These are phyloP conservation scores for Eolophus roseicapilla DNA, from an alignment of 2,113 vertebrate species.

Conservation along the genomic window DNA sequence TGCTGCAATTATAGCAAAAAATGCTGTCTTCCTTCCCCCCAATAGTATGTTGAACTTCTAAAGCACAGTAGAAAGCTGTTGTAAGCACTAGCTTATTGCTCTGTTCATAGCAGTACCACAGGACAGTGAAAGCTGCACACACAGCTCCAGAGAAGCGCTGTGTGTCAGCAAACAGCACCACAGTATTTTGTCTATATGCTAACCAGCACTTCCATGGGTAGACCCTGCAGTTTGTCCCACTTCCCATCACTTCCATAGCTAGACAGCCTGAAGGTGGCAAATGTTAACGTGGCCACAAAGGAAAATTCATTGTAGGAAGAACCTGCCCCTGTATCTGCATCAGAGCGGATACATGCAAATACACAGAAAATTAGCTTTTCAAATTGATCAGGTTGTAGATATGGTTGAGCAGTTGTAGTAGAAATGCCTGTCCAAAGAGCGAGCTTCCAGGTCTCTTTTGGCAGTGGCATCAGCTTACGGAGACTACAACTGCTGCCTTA, in stretches of 20 bases:
- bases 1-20: background rate
- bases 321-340: background rate
- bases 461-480: background rate
- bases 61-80: background rate
- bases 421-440: background rate
- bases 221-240: background rate
- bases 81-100: background rate
- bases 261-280: background rate
- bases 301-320: accelerated
- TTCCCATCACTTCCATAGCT: background rate
- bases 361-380: background rate
- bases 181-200: background rate
- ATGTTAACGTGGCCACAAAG: background rate
- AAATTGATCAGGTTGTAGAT: background rate
- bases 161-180: background rate
- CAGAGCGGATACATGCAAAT: background rate
- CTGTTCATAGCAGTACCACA: background rate
- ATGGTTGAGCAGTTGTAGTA: background rate
- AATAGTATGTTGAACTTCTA: background rate
- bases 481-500: background rate
- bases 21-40: background rate
- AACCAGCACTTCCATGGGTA: background rate
- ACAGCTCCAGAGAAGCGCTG: background rate
- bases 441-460: background rate
- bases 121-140: background rate